phyloP scores from a whole-genome alignment of 2,888 invertebrate genomes.

The Sinopyrophorus schimmeli region DNA sequence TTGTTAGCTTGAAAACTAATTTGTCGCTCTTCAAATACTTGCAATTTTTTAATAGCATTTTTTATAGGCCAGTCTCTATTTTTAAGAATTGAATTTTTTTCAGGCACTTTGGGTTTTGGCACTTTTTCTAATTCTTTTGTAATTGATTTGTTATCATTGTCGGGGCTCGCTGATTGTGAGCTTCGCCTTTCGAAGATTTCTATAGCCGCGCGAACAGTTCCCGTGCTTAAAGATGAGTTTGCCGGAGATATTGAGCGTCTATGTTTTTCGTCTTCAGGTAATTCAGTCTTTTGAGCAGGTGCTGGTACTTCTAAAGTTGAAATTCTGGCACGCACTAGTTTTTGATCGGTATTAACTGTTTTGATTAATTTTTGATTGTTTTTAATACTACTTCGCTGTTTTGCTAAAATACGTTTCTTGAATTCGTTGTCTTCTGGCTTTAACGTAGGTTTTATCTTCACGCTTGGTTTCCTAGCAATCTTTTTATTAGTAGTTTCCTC shows the following conservation, averaged over 20 bases:
- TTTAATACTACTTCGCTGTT: constrained; percentile 30
- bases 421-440: constrained; percentile 35
- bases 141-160: constrained; percentile 18
- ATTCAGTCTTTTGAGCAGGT: constrained; percentile 16
- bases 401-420: constrained; percentile 32
- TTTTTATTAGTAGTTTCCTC: constrained; percentile 53
- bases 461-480: constrained; percentile 57
- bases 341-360: constrained; percentile 31
- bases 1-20: too few relatives aligned
- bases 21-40: constrained; percentile 51
- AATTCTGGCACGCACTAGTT: constrained; percentile 35
- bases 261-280: not conserved
- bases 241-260: not conserved
- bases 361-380: constrained; percentile 13
- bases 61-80: constrained; percentile 60
- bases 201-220: constrained; percentile 48
- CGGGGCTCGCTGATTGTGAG: constrained; percentile 33
- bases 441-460: constrained; percentile 55
- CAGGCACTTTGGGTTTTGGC: constrained; percentile 65
- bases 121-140: constrained; percentile 47
- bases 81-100: constrained; percentile 61
- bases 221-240: constrained; percentile 5
- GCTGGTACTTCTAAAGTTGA: constrained; percentile 27
- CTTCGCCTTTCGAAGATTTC: constrained; percentile 50
- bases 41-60: constrained; percentile 60